These are phyloP conservation scores for Tetranychus piercei DNA, from an alignment of 2,888 invertebrate genomes.

Conservation along the genomic window DNA sequence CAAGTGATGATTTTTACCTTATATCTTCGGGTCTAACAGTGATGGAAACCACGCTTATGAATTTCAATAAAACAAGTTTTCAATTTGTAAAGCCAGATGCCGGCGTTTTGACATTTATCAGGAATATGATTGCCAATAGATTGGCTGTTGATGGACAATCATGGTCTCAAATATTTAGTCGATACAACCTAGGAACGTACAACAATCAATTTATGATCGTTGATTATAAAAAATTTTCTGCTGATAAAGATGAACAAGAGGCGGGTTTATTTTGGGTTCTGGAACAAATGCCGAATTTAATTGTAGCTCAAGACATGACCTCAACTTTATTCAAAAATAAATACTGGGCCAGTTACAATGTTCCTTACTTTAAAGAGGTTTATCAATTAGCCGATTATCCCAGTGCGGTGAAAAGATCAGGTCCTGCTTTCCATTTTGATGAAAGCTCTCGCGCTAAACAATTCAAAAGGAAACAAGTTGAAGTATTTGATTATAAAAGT, in stretches of 20 bases:
- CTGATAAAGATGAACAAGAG: conserved; percentile 26
- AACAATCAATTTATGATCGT: conserved; percentile 35
- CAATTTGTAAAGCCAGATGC: conserved; percentile 22
- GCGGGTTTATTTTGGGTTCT: conserved; percentile 31
- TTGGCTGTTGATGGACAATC: conserved; percentile 31
- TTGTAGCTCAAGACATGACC: conserved; percentile 29
- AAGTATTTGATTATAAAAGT: conserved; percentile 29
- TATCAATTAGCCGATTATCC: conserved; percentile 33
- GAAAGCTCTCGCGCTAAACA: conserved; percentile 33
- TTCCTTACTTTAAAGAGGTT: conserved; percentile 32
- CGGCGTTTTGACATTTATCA: conserved; percentile 32
- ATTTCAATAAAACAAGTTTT: conserved; percentile 13
- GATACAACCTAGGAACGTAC: conserved; percentile 33
- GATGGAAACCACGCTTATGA: conserved; percentile 17
- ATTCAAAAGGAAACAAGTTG: conserved; percentile 32
- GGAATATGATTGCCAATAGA: conserved; percentile 32
- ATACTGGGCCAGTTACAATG: conserved; percentile 34
- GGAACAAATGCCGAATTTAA: conserved; percentile 32
- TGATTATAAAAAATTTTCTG: conserved; percentile 30
- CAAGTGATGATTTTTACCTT: conserved; percentile 32
- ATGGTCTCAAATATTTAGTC: conserved; percentile 30
- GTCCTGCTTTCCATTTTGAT: conserved; percentile 31
- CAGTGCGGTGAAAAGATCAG: conserved; percentile 29
- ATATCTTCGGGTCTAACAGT: conserved; percentile 27
- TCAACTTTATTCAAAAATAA: conserved; percentile 26